Base-by-base conservation (phyloP, 2,888 invertebrate species). In the Andrena marginata region DNA sequence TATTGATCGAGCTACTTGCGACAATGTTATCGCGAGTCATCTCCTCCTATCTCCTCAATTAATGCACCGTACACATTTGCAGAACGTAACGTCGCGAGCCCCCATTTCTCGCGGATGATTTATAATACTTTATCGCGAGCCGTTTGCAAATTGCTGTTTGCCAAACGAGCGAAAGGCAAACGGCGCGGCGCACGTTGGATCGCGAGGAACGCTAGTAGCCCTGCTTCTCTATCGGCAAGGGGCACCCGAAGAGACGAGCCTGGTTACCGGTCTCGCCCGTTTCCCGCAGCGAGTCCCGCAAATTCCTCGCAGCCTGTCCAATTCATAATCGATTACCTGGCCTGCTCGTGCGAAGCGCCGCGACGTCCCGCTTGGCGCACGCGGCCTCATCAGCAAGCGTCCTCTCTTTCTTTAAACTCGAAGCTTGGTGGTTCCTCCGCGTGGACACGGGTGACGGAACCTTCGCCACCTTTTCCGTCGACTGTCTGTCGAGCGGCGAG, bases 101-200 rank as follows among this genome's bases (percentile, higher is more conserved):
- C 81, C 70, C 74, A 70, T 72, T 70, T 65, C 49, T 54, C 16
- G 64, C 10, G 33, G 68, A 78, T 81, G 67, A 85, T 85, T 85
- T 82, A 80, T 49, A 31, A 29, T 29, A 48, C 48, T 62, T 68
- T 81, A 69, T 74, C 74, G 59, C 29, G 49, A 8, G 3, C 48
- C 63, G 33, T 65, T 65, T 70, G 56, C 62, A 77, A 80, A 84
- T 67, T 54, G 54, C 62, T 51, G 76, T 67, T 80, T 60, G 74
- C 42, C 42, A 13, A 13, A 13, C 1, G 42, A 16, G 16, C 16
- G 5, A 42, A 42, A 13, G 42, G 13, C 42, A 42, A 42, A 42
- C 42, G 42, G 42, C 13, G 42, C 13, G 42, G 13, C 35, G 35
- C 10, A 35, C 35, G 35, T 42, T 42, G 42, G 42, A 13, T 13